Evolutionary conservation across 1,140 invertebrate genomes (phyloP).

Genomic region (Pseudomyrmex gracilis): DNA sequence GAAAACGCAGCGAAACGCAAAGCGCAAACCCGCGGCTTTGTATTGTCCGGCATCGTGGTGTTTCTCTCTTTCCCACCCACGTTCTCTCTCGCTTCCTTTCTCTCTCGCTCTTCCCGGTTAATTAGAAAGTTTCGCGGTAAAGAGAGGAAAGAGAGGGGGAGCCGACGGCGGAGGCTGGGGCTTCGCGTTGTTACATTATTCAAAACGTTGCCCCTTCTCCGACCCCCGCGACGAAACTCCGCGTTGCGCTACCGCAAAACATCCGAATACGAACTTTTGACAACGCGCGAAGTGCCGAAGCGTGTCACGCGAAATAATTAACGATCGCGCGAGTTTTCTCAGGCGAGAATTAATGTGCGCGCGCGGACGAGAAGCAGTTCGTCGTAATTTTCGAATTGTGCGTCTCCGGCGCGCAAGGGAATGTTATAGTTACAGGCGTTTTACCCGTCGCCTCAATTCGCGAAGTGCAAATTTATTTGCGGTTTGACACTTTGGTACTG

Average conservation of each 20-base stretch:
- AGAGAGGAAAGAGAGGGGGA: constrained; percentile 58
- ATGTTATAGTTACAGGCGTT: constrained; percentile 11
- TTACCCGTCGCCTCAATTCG: constrained; percentile 21
- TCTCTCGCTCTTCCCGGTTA: constrained; percentile 76
- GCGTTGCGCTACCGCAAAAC: constrained; percentile 78
- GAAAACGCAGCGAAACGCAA: constrained; percentile 78
- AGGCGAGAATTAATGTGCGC: constrained; percentile 72
- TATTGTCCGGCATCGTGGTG: constrained; percentile 79
- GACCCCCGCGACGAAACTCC: constrained; percentile 75
- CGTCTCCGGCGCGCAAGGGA: constrained; percentile 18
- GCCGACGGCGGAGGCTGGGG: constrained; percentile 45
- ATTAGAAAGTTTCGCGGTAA: constrained; percentile 84
- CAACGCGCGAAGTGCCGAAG: constrained; percentile 81
- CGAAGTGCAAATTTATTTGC: constrained; percentile 47
- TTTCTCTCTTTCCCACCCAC: constrained; percentile 38
- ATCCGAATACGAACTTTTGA: constrained; percentile 82
- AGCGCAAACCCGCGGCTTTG: constrained; percentile 77
- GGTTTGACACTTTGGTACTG: constrained; percentile 16
- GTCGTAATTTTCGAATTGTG: constrained; percentile 57
- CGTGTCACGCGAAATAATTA: constrained; percentile 84
- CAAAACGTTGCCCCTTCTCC: constrained; percentile 74
- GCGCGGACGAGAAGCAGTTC: background rate
- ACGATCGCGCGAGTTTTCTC: constrained; percentile 82
- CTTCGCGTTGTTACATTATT: constrained; percentile 84
- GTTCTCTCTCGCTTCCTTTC: constrained; percentile 24